Evolutionary conservation across 2,797 vertebrate genomes (phyloP).

Genomic region (Hippopotamyrus pictus): DNA sequence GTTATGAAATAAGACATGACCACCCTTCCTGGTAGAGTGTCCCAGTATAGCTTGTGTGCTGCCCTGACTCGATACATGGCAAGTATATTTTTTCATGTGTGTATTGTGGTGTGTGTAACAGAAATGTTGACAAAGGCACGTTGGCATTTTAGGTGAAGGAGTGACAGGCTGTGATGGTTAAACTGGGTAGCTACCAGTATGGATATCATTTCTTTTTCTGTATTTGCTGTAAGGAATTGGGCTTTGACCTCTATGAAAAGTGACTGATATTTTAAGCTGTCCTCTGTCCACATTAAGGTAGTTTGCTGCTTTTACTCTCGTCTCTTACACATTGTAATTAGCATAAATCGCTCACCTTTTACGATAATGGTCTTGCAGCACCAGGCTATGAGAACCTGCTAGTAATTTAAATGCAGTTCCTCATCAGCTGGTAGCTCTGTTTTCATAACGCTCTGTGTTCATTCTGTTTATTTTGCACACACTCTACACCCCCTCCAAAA

Average conservation of each 20-base stretch:
- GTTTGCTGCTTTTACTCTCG: not conserved
- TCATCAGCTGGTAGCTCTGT: not conserved
- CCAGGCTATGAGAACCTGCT: not conserved
- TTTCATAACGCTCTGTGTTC: not conserved
- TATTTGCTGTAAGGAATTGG: not conserved
- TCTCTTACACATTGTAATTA: not conserved
- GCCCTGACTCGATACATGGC: not conserved
- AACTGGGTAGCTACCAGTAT: not conserved
- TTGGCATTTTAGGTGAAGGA: not conserved
- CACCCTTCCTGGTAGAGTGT: not conserved
- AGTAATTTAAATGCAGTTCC: not conserved
- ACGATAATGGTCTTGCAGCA: not conserved
- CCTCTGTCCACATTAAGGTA: not conserved
- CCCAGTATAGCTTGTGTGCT: not conserved
- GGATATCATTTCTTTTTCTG: not conserved
- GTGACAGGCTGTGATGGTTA: not conserved
- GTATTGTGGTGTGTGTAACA: not conserved
- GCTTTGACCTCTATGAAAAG: not conserved
- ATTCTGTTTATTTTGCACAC: not conserved
- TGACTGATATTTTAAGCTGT: conserved; percentile 1
- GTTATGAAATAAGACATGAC: not conserved
- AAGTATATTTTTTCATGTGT: not conserved
- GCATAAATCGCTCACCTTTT: not conserved
- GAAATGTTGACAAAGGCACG: not conserved
- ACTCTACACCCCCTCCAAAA: not conserved